Evolutionary conservation across 2,113 vertebrate genomes (phyloP).

Genomic region (Odocoileus virginianus): DNA sequence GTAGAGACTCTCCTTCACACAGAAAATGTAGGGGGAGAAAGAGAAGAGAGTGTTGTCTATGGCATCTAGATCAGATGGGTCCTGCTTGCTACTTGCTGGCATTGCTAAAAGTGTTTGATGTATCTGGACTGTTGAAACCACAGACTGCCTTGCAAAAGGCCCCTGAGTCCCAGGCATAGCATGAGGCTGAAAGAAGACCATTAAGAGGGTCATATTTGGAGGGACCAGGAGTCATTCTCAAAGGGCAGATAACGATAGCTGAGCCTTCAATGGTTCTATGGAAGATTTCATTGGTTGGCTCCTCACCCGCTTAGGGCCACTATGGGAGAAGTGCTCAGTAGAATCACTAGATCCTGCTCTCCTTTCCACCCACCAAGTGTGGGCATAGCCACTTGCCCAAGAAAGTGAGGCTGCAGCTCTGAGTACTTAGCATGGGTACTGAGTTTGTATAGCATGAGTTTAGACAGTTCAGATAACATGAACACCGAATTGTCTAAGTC

Average conservation of each 20-base stretch:
- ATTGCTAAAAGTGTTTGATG: no score
- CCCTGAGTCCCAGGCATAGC: background rate
- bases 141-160: background rate
- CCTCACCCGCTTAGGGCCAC: background rate
- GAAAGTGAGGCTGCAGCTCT: background rate
- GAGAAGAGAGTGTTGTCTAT: background rate
- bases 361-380: background rate
- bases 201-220: background rate
- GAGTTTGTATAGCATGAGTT: background rate
- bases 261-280: background rate
- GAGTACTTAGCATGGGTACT: background rate
- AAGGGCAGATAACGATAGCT: background rate
- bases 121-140: background rate
- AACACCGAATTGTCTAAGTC: background rate
- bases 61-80: background rate
- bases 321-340: no score
- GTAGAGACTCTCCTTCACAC: background rate
- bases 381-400: background rate
- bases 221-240: background rate
- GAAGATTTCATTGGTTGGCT: background rate
- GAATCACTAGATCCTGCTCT: background rate
- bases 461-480: background rate
- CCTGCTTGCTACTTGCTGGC: background rate
- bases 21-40: background rate
- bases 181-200: background rate